phyloP scores from a whole-genome alignment of 2,797 vertebrate species.

The Capromys pilorides region DNA sequence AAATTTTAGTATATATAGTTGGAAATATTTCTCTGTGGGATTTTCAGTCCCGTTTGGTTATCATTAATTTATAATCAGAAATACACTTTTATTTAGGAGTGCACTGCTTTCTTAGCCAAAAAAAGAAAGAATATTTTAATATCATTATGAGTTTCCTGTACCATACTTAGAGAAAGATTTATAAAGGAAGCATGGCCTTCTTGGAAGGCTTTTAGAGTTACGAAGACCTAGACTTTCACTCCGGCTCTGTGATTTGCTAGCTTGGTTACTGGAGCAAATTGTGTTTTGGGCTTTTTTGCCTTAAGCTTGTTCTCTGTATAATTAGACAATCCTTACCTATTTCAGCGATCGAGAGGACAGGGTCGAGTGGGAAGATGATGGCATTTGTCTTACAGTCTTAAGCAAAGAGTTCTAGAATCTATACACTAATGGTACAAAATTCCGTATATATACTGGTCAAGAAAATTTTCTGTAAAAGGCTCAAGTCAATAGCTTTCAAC shows the following conservation, averaged over 20 bases:
- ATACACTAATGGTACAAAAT: neutral
- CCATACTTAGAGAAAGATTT: neutral
- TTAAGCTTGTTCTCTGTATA: neutral
- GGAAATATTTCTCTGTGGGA: constrained; percentile 60
- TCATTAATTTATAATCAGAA: constrained; percentile 63
- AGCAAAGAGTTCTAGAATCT: neutral
- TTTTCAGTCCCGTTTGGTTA: constrained; percentile 57
- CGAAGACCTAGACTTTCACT: neutral
- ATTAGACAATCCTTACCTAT: neutral
- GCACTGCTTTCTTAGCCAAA: constrained; percentile 41
- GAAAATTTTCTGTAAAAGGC: neutral
- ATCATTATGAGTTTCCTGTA: neutral
- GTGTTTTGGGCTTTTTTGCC: neutral
- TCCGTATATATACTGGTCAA: neutral
- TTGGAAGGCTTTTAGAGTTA: neutral
- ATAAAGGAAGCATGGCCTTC: neutral
- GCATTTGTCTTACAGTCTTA: neutral
- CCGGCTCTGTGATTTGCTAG: neutral
- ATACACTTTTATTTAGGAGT: constrained; percentile 42
- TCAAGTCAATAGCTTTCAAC: too few species aligned
- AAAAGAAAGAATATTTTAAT: constrained; percentile 45
- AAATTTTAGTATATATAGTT: constrained; percentile 51
- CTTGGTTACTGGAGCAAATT: neutral
- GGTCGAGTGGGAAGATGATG: too few species aligned
- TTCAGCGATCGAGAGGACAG: neutral